These are phyloP conservation scores for Nymphalis polychloros DNA, from an alignment of 2,888 invertebrate species.

Conservation along the genomic window DNA sequence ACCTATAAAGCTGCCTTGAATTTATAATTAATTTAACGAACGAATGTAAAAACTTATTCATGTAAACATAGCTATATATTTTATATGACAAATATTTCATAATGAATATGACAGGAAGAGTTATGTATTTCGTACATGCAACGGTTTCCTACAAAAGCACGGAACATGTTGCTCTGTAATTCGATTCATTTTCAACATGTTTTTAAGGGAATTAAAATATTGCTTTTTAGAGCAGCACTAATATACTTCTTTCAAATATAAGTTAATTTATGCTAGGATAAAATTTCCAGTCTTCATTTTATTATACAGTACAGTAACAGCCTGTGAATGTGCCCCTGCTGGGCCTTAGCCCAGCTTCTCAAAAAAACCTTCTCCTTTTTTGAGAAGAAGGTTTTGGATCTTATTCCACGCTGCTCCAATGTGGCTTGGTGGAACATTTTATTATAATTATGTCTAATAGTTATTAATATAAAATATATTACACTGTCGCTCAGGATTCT, in stretches of 20 bases:
- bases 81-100: not conserved
- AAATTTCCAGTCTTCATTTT: not conserved
- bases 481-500: no score
- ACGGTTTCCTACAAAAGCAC: constrained; percentile 4
- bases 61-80: not conserved
- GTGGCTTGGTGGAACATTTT: no score
- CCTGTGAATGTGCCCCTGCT: no score
- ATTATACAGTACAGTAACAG: no score
- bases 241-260: not conserved
- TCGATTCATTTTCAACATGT: constrained; percentile 4
- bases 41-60: not conserved
- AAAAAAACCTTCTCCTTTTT: no score
- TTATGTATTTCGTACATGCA: constrained; percentile 12
- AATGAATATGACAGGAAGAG: constrained; percentile 4
- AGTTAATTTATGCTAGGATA: not conserved
- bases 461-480: no score
- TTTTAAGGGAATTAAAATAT: constrained; percentile 1
- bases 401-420: no score
- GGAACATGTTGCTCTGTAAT: not conserved
- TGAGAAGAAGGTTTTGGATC: no score
- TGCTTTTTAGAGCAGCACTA: not conserved
- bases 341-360: no score
- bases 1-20: not conserved
- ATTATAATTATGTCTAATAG: no score
- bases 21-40: not conserved